A percentile compares a stretch with the other conserved stretches of the same genome.
phyloP scores from a whole-genome alignment of 1,140 invertebrate genomes.

The Atta cephalotes region DNA sequence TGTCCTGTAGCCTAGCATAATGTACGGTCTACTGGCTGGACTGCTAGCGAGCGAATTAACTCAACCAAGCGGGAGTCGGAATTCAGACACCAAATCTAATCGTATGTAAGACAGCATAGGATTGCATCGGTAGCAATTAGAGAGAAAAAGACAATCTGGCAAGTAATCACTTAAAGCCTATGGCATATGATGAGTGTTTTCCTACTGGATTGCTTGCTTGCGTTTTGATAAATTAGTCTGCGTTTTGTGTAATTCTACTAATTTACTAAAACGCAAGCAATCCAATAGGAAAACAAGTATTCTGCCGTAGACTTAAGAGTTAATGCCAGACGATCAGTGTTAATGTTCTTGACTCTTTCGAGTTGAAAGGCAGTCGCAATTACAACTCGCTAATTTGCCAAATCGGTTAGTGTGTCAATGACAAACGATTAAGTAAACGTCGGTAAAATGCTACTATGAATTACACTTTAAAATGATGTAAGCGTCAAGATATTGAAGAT shows the following conservation, averaged over 20 bases:
- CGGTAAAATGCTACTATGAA: not conserved
- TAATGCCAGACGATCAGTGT: not conserved
- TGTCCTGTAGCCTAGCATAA: slow-evolving; percentile 57
- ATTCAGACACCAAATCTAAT: slow-evolving; percentile 21
- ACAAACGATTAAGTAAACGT: not conserved
- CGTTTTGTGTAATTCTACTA: too few species aligned
- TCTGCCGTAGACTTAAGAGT: not conserved
- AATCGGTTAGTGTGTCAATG: slow-evolving; percentile 5
- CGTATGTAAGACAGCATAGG: not conserved
- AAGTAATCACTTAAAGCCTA: slow-evolving; percentile 1
- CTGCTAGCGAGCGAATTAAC: slow-evolving; percentile 46
- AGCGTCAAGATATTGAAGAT: not conserved
- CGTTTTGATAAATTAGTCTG: too few species aligned
- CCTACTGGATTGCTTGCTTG: too few species aligned
- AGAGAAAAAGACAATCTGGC: not conserved
- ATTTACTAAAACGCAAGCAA: too few species aligned
- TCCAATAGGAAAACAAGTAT: too few species aligned
- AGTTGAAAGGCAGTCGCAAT: not conserved
- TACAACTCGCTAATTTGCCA: not conserved
- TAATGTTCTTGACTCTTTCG: not conserved
- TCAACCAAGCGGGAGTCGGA: not conserved
- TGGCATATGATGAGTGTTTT: too few species aligned
- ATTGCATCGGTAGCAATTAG: not conserved
- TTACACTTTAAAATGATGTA: not conserved
- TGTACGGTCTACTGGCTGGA: slow-evolving; percentile 6